Evolutionary conservation across 1,140 invertebrate genomes (phyloP), one percentile per base, ranked within the genome.

Genomic region (Leptonema lineaticorne): DNA sequence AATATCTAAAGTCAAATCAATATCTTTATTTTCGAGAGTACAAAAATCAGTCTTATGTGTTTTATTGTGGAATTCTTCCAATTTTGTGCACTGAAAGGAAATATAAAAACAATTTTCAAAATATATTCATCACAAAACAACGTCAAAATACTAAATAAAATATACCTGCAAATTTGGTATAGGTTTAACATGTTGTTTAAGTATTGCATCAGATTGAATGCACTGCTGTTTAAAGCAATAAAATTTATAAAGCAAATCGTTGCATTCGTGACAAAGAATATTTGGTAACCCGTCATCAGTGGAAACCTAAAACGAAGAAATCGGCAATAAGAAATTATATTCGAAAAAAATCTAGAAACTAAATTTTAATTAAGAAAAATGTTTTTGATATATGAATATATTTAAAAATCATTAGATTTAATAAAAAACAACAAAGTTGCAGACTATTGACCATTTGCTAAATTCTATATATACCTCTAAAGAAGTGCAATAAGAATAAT

Each of bases 141-240:
- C 11, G 9, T 6, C 6, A 53, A 1, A 2, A 59, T 7, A 33
- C 0, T n/a, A 22, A 24, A 62, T 41, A 2, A 2, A 1, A 45
- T 8, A 45, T 26, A 62, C 59, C 59, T 24, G 59, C 2, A n/a
- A 60, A 24, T 48, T 30, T n/a, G 63, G 46, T n/a, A 37, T 24
- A 50, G 59, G 33, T 63, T 71, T 71, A 1, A 72, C 22, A 8
- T 69, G 67, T 33, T 72, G 37, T 45, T 62, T 69, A 7, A 72
- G 37, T 14, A 69, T 20, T 11, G 64, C 46, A 26, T 72, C 70
- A 1, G 70, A 72, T 29, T 64, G 53, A 8, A 72, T 45, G 45
- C 70, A 72, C 48, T 72, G 70, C 28, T 69, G 70, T 29, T 72
- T 72, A 46, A 72, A 72, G 58, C 69, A 72, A 50, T 69, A 72